Evolutionary conservation across 2,888 invertebrate species (phyloP).

Genomic region (Sabellastarte sp.): DNA sequence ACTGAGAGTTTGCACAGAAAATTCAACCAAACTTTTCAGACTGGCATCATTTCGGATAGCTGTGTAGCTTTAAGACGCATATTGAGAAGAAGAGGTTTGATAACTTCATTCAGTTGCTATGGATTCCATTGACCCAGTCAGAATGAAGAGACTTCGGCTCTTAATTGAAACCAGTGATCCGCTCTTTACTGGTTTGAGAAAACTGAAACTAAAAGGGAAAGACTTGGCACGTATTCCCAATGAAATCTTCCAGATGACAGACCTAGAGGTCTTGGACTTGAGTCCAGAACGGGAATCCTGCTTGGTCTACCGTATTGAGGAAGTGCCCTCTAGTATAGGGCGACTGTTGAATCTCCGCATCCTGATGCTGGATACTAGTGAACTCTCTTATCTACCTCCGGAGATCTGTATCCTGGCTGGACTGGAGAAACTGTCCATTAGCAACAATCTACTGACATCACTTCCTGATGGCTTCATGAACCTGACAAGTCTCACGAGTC

Average conservation of each 20-base stretch:
- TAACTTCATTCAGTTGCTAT: too few species aligned
- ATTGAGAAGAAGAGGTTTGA: too few species aligned
- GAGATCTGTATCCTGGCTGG: conserved; percentile 46
- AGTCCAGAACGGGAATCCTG: conserved; percentile 57
- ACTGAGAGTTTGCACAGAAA: too few species aligned
- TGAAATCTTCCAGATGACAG: conserved; percentile 50
- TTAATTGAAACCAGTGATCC: background rate
- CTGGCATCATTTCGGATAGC: too few species aligned
- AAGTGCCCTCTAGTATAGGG: conserved; percentile 47
- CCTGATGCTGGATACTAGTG: conserved; percentile 56
- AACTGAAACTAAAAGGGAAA: conserved; percentile 46
- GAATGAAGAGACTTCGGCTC: too few species aligned
- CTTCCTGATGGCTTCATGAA: conserved; percentile 46
- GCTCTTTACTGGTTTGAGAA: background rate
- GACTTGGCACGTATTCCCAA: conserved; percentile 47
- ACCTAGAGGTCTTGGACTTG: conserved; percentile 55
- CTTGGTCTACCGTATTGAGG: conserved; percentile 46
- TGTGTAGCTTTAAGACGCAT: too few species aligned
- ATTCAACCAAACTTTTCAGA: too few species aligned
- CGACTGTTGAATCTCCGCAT: conserved; percentile 48
- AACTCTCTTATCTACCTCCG: conserved; percentile 43
- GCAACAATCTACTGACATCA: conserved; percentile 49
- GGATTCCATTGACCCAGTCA: too few species aligned
- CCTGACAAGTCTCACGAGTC: conserved; percentile 42
- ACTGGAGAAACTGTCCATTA: conserved; percentile 53